Base-by-base conservation (phyloP, 2,797 vertebrate genomes). In the Sebastes itinus region DNA sequence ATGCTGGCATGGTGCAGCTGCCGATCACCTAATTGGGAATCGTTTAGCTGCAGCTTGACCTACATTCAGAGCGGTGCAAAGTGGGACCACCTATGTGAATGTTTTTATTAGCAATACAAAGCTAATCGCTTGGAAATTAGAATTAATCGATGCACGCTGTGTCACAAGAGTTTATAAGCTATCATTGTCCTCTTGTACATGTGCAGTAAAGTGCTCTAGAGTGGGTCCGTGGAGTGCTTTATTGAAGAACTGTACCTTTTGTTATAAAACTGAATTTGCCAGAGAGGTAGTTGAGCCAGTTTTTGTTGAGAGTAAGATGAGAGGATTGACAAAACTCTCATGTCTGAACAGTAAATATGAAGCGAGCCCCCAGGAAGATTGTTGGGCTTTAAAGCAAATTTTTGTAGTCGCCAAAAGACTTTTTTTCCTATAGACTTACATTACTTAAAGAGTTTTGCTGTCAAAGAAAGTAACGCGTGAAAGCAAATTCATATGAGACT, bases 101-200 rank as follows among this genome's bases (percentile, higher is more conserved):
- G 94, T 91, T 95, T 96, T 95, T 90, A 95, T 96, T 95, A 95
- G 91, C 94, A 96, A 95, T 94, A 91, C 90, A 93, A 89, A 87
- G 80, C 93, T 94, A 96, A 96, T 95, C 94, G 92, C 95, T 94
- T 83, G 91, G 88, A 95, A 96, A 97, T 96, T 95, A 89, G 91
- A 95, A 96, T 97, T 93, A 97, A 96, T 96, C 95, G 94, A 90
- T 84, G 92, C 91, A 94, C 92, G 94, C 73, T 61, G 58, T 80
- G 87, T 91, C 80, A 88, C 78, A 23, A 30, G 66, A 72, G 88
- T 87, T 65, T 72, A 13, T 18, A 49, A 49, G 7, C 18, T 66
- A 56, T 79, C 75, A 71, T 70, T 81, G 61, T 78, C 46, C 85
- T 87, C 75, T 62, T 85, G 58, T 38, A 22, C 69, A 68, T 83